Percentiles rank a stretch among this genome's conserved stretches.
Evolutionary conservation across 2,888 invertebrate species (phyloP).

Genomic region (Rosalia funebris): DNA sequence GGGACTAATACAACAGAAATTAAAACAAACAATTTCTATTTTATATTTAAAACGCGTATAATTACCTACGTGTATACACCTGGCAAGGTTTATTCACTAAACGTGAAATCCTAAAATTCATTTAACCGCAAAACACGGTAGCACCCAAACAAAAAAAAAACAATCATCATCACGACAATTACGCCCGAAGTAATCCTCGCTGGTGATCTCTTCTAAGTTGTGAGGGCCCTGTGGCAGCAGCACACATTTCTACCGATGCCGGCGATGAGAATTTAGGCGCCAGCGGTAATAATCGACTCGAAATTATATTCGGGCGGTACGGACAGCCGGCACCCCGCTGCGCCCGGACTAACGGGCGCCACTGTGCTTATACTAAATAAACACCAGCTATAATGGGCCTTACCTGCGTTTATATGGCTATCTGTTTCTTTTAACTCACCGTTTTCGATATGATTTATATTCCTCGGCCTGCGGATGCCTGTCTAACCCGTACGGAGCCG

Average conservation of each 20-base stretch:
- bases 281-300: constrained; percentile 39
- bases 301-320: constrained; percentile 31
- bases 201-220: no score
- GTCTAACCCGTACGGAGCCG: constrained; percentile 22
- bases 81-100: no score
- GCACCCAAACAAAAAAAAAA: no score
- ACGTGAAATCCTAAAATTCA: no score
- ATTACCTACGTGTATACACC: no score
- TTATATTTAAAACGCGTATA: no score
- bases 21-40: no score
- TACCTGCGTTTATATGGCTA: constrained; percentile 57
- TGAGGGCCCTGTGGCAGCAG: neutral
- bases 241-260: neutral
- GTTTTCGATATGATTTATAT: constrained; percentile 48
- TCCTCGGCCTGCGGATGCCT: constrained; percentile 19
- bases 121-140: no score
- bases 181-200: no score
- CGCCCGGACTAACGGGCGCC: constrained; percentile 58
- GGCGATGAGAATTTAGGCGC: constrained; percentile 43
- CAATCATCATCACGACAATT: no score
- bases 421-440: constrained; percentile 47
- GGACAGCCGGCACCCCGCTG: constrained; percentile 48
- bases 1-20: no score
- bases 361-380: constrained; percentile 58
- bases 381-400: constrained; percentile 52